These are phyloP conservation scores for Tamandua tetradactyla DNA, from an alignment of 2,797 vertebrate genomes.

Conservation along the genomic window DNA sequence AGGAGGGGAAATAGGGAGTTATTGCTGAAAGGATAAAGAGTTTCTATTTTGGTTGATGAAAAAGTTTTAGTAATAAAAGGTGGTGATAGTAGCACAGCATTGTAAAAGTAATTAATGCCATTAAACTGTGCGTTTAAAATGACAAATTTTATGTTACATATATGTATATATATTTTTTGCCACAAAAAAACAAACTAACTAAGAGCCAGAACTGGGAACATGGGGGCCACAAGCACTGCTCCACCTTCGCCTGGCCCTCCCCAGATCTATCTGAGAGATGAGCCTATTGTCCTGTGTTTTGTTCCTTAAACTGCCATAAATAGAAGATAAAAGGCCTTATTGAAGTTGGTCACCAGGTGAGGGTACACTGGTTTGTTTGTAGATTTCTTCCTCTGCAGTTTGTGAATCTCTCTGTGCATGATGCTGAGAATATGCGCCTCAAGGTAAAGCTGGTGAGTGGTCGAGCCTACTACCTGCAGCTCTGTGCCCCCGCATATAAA, in stretches of 20 bases:
- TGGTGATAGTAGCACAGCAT: too few relatives aligned
- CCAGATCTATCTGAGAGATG: not conserved
- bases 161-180: too few relatives aligned
- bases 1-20: too few relatives aligned
- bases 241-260: not conserved
- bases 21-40: too few relatives aligned
- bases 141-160: too few relatives aligned
- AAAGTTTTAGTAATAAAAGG: too few relatives aligned
- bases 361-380: constrained; percentile 41
- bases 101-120: too few relatives aligned
- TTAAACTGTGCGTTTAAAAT: too few relatives aligned
- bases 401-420: constrained; percentile 82
- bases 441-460: constrained; percentile 81
- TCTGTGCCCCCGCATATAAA: constrained; percentile 70
- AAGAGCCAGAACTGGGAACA: not conserved
- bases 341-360: not conserved
- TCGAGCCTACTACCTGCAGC: constrained; percentile 81
- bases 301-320: not conserved
- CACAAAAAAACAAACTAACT: not conserved
- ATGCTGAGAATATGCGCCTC: constrained; percentile 71
- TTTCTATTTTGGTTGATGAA: too few relatives aligned
- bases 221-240: not conserved
- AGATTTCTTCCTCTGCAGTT: constrained; percentile 83
- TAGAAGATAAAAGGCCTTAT: not conserved
- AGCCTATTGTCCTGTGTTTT: not conserved